phyloP scores from a whole-genome alignment of 1,140 invertebrate species.

The Mizuhopecten yessoensis region DNA sequence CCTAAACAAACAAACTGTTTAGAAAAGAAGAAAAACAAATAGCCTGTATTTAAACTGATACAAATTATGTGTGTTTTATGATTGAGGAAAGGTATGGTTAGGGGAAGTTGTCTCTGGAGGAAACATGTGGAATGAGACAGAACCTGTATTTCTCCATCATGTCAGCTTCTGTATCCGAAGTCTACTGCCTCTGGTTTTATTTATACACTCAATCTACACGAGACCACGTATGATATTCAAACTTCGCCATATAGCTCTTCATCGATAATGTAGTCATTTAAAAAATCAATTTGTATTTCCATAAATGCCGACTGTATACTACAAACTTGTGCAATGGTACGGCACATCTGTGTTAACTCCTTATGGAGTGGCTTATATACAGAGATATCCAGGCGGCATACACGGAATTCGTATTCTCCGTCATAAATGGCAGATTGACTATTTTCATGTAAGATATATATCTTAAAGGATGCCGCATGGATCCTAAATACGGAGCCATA shows the following conservation, averaged over 20 bases:
- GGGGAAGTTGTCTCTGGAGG: too few relatives aligned
- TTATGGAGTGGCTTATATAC: not conserved
- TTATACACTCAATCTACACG: slow-evolving; percentile 29
- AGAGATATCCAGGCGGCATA: not conserved
- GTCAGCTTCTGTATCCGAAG: not conserved
- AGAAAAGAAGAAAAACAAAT: too few relatives aligned
- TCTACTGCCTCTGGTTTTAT: not conserved
- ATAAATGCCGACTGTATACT: slow-evolving; percentile 33
- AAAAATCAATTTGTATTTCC: slow-evolving; percentile 40
- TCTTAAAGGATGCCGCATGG: not conserved
- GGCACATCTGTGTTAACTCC: not conserved
- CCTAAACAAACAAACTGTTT: too few relatives aligned
- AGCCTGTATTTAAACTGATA: too few relatives aligned
- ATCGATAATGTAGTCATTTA: slow-evolving; percentile 23
- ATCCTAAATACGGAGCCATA: not conserved
- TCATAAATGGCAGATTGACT: not conserved
- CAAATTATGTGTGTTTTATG: too few relatives aligned
- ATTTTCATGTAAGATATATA: not conserved
- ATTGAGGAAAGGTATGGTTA: too few relatives aligned
- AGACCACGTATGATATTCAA: slow-evolving; percentile 34
- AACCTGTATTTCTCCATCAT: not conserved
- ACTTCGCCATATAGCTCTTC: not conserved
- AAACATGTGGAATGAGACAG: not conserved
- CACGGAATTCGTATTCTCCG: not conserved
- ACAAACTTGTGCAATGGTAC: slow-evolving; percentile 16